A percentile compares a stretch with the other conserved stretches of the same genome.
Conservation (phyloP, 2,797 vertebrate species). For the Tauraco hartlaubi region DNA sequence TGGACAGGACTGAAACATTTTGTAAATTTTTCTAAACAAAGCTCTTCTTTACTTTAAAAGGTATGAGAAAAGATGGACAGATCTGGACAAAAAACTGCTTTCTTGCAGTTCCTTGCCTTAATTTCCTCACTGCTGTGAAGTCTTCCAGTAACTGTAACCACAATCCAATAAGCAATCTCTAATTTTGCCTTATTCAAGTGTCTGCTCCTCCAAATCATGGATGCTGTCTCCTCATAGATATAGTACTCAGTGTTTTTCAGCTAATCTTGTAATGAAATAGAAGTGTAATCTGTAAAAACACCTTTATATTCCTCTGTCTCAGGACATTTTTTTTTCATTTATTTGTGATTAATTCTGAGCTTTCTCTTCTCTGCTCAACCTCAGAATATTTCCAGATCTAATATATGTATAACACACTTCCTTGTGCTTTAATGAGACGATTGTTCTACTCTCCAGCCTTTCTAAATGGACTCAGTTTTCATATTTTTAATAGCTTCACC, state of each 20-base stretch:
- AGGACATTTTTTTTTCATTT: background rate
- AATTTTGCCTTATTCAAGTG: background rate
- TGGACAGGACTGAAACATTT: background rate
- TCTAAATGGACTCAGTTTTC: background rate
- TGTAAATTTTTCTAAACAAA: background rate
- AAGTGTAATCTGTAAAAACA: background rate
- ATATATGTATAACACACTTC: background rate
- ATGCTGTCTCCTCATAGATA: background rate
- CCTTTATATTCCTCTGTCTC: background rate
- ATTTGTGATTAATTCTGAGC: background rate
- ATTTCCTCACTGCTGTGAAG: background rate
- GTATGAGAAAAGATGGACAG: background rate
- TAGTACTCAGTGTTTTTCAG: background rate
- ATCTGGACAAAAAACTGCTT: background rate
- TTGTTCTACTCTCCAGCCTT: background rate
- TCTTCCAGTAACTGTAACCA: background rate
- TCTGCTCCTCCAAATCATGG: background rate
- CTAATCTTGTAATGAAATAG: background rate
- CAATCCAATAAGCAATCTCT: background rate
- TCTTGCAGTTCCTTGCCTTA: background rate
- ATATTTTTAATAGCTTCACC: background rate
- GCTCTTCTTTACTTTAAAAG: background rate
- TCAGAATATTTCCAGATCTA: background rate
- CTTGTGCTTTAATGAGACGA: background rate
- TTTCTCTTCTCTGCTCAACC: background rate